Percentiles rank a stretch among this genome's conserved stretches.
These are phyloP conservation scores for Cuculus canorus DNA, from an alignment of 2,797 vertebrate genomes.

Conservation along the genomic window DNA sequence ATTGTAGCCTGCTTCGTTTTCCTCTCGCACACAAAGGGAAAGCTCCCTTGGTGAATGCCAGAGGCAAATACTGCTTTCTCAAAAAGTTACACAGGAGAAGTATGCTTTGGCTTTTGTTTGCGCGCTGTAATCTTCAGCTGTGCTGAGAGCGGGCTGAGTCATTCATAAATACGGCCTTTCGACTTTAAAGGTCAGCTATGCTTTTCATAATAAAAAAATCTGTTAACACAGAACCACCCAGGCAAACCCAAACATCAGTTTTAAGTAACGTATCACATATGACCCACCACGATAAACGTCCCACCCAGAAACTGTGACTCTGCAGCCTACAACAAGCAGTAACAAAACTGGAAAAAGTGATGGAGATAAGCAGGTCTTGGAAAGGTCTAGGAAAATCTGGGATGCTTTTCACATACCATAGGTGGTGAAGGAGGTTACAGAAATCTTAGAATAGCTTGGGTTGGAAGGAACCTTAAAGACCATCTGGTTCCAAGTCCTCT, in stretches of 20 bases:
- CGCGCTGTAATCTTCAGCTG: constrained; percentile 15
- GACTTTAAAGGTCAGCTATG: constrained; percentile 54
- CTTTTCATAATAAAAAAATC: constrained; percentile 39
- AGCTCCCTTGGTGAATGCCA: constrained; percentile 48
- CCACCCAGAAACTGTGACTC: not conserved
- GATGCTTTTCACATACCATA: not conserved
- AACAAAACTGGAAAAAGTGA: not conserved
- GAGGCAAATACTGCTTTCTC: constrained; percentile 59
- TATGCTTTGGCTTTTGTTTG: constrained; percentile 39
- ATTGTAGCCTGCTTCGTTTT: constrained; percentile 63
- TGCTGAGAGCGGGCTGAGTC: constrained; percentile 12
- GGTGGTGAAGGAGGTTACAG: not conserved
- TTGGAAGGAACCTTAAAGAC: too few species aligned
- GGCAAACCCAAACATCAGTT: constrained; percentile 12
- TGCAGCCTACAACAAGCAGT: not conserved
- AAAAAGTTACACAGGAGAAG: constrained; percentile 60
- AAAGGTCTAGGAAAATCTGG: not conserved
- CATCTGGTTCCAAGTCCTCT: too few species aligned
- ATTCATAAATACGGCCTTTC: constrained; percentile 51
- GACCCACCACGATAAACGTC: not conserved
- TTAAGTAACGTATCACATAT: not conserved
- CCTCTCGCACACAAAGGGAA: constrained; percentile 58
- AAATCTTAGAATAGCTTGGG: not conserved
- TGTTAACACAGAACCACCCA: not conserved
- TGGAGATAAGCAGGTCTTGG: not conserved